These are phyloP conservation scores for Drosophila macrospina DNA, from an alignment of 2,888 invertebrate genomes.

Conservation along the genomic window DNA sequence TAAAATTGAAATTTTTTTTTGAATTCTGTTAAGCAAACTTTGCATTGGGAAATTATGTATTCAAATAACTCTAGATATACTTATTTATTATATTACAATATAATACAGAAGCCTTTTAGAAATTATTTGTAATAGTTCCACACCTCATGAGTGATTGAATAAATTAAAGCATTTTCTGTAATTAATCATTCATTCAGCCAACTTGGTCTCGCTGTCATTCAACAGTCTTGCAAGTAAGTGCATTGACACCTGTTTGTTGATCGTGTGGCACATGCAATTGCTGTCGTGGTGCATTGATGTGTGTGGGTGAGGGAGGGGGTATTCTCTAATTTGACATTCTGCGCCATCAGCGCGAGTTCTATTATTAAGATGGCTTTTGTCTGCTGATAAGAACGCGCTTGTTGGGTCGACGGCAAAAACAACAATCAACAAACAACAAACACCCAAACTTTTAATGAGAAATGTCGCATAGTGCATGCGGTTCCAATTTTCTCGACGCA, in stretches of 20 bases:
- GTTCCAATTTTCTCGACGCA: conserved; percentile 50
- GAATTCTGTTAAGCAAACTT: too few relatives aligned
- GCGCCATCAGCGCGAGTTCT: conserved; percentile 33
- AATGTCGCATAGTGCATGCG: conserved; percentile 67
- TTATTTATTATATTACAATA: too few relatives aligned
- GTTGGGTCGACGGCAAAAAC: too few relatives aligned
- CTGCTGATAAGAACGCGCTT: conserved; percentile 72
- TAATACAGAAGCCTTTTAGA: not conserved
- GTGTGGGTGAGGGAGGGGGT: not conserved
- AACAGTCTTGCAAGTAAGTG: conserved; percentile 13
- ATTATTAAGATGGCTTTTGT: conserved; percentile 74
- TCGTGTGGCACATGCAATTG: conserved; percentile 6
- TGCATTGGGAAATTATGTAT: too few relatives aligned
- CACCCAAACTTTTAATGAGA: conserved; percentile 76
- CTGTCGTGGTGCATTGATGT: not conserved
- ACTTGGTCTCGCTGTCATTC: not conserved
- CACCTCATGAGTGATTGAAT: not conserved
- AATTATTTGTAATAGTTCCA: not conserved
- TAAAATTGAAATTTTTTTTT: too few relatives aligned
- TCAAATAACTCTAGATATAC: too few relatives aligned
- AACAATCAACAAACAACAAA: too few relatives aligned
- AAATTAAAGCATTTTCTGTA: not conserved
- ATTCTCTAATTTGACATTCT: conserved; percentile 30
- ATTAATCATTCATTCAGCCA: not conserved
- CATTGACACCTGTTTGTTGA: conserved; percentile 46